A percentile compares a stretch with the other conserved stretches of the same genome.
Evolutionary conservation across 1,140 invertebrate genomes (phyloP).

Genomic region (Cataglyphis hispanica): DNA sequence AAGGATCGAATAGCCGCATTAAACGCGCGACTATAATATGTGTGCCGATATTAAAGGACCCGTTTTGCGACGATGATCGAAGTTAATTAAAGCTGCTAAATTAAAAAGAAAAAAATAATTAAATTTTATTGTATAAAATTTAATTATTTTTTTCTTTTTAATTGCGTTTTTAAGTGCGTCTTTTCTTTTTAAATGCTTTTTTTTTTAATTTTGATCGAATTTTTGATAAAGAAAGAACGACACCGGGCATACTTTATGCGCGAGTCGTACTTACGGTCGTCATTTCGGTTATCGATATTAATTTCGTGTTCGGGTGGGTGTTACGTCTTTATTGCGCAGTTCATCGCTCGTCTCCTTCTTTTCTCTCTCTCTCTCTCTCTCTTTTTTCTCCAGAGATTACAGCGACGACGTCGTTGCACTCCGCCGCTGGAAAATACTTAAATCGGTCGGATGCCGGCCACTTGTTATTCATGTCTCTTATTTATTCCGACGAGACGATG

Average conservation of each 20-base stretch:
- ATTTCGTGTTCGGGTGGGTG: constrained; percentile 44
- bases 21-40: not conserved
- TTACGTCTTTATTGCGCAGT: constrained; percentile 31
- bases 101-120: not conserved
- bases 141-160: too few species aligned
- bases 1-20: not conserved
- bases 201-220: too few species aligned
- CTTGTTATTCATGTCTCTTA: constrained; percentile 53
- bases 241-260: constrained; percentile 11
- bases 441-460: constrained; percentile 37
- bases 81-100: constrained; percentile 24
- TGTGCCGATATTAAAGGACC: not conserved
- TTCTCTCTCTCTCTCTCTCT: not conserved
- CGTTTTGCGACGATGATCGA: constrained; percentile 5
- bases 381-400: constrained; percentile 16
- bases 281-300: constrained; percentile 53
- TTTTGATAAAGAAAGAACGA: too few species aligned
- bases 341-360: not conserved
- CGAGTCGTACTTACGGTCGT: not conserved
- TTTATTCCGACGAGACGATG: constrained; percentile 53
- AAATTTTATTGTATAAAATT: constrained; percentile 7
- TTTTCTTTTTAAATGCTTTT: too few species aligned
- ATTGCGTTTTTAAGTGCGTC: too few species aligned
- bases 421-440: constrained; percentile 34
- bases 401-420: constrained; percentile 1